Evolutionary conservation across 2,888 invertebrate genomes (phyloP).

Genomic region (Chrysodeixis includens): DNA sequence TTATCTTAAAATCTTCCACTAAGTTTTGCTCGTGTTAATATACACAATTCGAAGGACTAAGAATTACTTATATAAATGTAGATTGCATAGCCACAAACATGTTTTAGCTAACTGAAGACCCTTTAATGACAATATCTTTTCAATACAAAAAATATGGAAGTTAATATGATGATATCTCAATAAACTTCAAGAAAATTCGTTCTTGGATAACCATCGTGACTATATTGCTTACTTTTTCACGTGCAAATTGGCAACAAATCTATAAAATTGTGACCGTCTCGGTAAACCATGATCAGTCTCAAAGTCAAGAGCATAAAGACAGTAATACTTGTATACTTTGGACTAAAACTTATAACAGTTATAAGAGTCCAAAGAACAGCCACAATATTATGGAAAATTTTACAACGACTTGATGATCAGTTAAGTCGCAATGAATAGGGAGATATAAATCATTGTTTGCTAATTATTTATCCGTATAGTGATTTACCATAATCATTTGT

Average conservation of each 20-base stretch:
- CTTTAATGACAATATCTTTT: no score
- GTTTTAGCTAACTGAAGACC: no score
- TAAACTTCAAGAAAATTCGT: background rate
- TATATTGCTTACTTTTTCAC: background rate
- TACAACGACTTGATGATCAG: background rate
- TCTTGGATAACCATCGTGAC: background rate
- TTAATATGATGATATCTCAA: background rate
- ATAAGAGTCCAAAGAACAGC: background rate
- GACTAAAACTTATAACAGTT: no score
- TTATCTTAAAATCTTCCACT: constrained; percentile 1
- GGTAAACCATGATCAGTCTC: background rate
- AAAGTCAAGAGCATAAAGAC: background rate
- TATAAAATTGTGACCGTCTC: background rate
- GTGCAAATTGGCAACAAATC: background rate
- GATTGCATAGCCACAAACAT: no score
- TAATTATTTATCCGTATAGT: background rate
- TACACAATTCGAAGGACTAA: no score
- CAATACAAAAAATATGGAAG: no score
- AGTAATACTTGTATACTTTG: background rate
- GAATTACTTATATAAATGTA: no score
- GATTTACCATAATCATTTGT: background rate
- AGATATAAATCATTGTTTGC: background rate
- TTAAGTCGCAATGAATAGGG: background rate
- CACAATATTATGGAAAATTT: background rate
- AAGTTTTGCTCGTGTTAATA: no score